Percentiles rank a stretch among this genome's conserved stretches.
These are phyloP conservation scores for Ranitomeya variabilis DNA, from an alignment of 2,113 vertebrate genomes.

Conservation along the genomic window DNA sequence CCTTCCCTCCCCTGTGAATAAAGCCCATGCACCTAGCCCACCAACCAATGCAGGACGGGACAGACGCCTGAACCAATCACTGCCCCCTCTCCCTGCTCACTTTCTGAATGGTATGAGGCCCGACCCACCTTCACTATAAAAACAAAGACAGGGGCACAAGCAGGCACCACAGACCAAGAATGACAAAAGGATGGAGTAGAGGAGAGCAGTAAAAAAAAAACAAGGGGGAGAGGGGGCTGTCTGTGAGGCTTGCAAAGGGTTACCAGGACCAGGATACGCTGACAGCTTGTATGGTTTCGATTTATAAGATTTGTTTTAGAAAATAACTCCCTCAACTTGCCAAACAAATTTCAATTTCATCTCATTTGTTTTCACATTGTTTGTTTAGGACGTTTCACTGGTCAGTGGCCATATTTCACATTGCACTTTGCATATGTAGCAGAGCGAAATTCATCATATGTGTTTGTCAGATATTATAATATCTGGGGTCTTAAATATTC, in stretches of 20 bases:
- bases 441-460: background rate
- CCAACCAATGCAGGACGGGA: conserved; percentile 42
- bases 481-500: background rate
- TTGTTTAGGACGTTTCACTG: background rate
- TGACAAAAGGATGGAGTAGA: conserved; percentile 44
- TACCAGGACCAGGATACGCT: background rate
- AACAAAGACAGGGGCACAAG: conserved; percentile 55
- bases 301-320: background rate
- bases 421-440: background rate
- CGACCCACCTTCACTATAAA: conserved; percentile 54
- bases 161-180: conserved; percentile 45
- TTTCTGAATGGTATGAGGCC: conserved; percentile 57
- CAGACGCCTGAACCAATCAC: conserved; percentile 40
- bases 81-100: conserved; percentile 21
- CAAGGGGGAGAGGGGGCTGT: background rate
- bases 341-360: background rate
- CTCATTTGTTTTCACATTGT: background rate
- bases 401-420: background rate
- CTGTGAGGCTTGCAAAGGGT: conserved; percentile 20
- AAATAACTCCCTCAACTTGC: background rate
- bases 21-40: conserved; percentile 39
- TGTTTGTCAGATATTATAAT: background rate
- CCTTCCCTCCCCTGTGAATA: conserved; percentile 50
- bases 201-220: background rate
- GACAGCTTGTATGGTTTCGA: background rate